Evolutionary conservation across 2,113 vertebrate genomes (phyloP).

Genomic region (Ictalurus furcatus): DNA sequence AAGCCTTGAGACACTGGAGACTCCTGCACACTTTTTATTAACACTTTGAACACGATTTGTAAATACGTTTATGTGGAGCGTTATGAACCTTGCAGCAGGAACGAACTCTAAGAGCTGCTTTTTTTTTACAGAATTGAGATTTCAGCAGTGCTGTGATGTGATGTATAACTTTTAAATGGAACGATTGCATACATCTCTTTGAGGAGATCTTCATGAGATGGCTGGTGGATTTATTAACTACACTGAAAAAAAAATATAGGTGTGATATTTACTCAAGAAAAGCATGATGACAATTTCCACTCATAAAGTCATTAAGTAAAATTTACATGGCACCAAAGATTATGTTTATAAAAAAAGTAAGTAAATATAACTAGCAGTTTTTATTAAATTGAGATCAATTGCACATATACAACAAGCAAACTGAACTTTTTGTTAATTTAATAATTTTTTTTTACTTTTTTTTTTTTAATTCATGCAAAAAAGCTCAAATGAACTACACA

Average conservation of each 20-base stretch:
- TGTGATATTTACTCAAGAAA: background rate
- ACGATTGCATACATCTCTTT: background rate
- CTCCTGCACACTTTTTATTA: background rate
- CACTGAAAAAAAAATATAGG: background rate
- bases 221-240: background rate
- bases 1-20: background rate
- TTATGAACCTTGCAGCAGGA: background rate
- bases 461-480: too few species aligned
- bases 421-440: background rate
- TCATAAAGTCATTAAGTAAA: background rate
- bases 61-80: background rate
- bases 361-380: background rate
- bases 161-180: background rate
- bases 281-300: background rate
- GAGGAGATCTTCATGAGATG: background rate
- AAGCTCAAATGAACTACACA: too few species aligned
- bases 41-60: background rate
- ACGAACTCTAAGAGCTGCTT: background rate
- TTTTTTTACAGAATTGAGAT: background rate
- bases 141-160: background rate
- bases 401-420: background rate
- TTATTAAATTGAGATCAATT: background rate
- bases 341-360: background rate
- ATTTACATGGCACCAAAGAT: background rate
- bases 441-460: too few species aligned